Evolutionary conservation across 2,113 vertebrate species (phyloP).

Genomic region (Festucalex cinctus): DNA sequence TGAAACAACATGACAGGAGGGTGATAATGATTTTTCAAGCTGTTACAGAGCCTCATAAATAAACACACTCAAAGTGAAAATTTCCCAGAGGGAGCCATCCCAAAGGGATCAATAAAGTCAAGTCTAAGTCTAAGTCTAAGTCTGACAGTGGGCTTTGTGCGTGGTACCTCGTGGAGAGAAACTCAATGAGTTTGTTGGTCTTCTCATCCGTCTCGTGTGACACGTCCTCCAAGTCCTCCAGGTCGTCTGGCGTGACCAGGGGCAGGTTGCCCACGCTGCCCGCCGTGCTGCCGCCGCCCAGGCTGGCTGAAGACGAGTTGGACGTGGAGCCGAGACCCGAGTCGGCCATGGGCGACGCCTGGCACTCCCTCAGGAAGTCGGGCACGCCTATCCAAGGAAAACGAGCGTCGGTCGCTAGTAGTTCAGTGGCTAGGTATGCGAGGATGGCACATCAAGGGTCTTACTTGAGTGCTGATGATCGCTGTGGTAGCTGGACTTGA

Average conservation of each 20-base stretch:
- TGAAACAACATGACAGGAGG: no score
- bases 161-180: conserved; percentile 90
- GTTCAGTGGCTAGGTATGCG: background rate
- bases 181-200: conserved; percentile 96
- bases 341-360: conserved; percentile 88
- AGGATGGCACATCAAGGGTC: background rate
- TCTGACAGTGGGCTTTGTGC: background rate
- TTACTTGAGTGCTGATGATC: conserved; percentile 91
- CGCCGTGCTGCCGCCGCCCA: conserved; percentile 73
- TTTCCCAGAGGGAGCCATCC: no score
- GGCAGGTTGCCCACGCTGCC: conserved; percentile 93
- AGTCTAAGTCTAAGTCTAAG: no score
- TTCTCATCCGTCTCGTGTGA: conserved; percentile 86
- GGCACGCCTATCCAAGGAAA: conserved; percentile 77
- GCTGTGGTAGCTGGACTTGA: conserved; percentile 85
- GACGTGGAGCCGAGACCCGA: conserved; percentile 94
- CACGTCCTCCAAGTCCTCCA: conserved; percentile 84
- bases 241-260: conserved; percentile 90
- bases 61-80: background rate
- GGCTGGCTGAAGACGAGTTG: conserved; percentile 92
- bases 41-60: no score
- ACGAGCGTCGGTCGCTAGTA: no score
- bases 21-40: no score
- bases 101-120: no score
- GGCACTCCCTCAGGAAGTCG: conserved; percentile 93